phyloP scores from a whole-genome alignment of 2,113 vertebrate genomes.

The Melanotaenia duboulayi region DNA sequence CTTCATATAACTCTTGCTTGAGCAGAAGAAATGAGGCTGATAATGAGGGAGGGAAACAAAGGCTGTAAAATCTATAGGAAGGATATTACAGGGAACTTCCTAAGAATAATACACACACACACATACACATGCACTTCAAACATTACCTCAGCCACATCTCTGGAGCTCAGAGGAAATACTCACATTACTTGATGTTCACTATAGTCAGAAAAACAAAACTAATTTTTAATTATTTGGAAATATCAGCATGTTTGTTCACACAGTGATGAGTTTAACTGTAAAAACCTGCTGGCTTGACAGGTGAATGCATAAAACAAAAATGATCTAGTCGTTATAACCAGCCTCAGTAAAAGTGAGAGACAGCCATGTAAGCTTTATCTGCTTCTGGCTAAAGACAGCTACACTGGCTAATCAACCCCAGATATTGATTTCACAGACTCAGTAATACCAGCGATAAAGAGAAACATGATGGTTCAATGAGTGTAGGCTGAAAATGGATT shows the following conservation, averaged over 20 bases:
- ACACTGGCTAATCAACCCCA: conserved; percentile 55
- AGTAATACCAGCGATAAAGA: conserved; percentile 52
- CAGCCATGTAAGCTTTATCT: too few species aligned
- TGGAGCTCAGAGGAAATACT: too few species aligned
- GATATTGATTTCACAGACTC: conserved; percentile 55
- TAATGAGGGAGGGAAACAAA: conserved; percentile 53
- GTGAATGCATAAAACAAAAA: too few species aligned
- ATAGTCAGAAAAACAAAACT: too few species aligned
- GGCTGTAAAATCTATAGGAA: conserved; percentile 59
- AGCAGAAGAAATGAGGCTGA: conserved; percentile 55
- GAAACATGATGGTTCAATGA: conserved; percentile 67
- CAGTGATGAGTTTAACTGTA: too few species aligned
- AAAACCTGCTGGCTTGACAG: too few species aligned
- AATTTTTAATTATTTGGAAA: neutral
- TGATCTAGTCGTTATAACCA: too few species aligned
- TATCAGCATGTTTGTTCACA: neutral
- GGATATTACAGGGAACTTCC: conserved; percentile 40
- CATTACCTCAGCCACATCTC: neutral
- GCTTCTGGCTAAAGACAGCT: neutral
- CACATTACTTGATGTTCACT: too few species aligned
- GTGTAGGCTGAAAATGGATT: conserved; percentile 53
- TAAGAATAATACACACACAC: conserved; percentile 18
- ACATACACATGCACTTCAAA: conserved; percentile 18
- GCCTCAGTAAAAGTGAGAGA: too few species aligned
- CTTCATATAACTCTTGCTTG: neutral